These are phyloP conservation scores for Tiliqua scincoides DNA, from an alignment of 2,113 vertebrate species.

Conservation along the genomic window DNA sequence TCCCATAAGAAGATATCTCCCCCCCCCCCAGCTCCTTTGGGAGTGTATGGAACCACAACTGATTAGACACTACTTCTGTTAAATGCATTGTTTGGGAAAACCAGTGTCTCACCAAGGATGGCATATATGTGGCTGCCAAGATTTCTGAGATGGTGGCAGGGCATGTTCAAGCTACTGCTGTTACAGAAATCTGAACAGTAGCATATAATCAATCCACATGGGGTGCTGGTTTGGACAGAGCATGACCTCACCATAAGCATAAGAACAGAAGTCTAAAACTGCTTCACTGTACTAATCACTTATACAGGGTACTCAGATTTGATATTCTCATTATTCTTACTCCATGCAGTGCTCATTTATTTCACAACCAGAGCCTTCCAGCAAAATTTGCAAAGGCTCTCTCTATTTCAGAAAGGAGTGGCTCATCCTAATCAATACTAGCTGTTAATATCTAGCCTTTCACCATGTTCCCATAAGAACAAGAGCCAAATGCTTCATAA, in stretches of 20 bases:
- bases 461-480: not conserved
- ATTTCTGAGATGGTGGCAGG: not conserved
- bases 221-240: not conserved
- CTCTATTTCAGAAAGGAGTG: not conserved
- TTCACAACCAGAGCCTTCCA: slow-evolving; percentile 1
- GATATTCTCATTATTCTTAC: not conserved
- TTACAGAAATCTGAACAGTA: not conserved
- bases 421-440: slow-evolving; percentile 5
- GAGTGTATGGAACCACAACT: not conserved
- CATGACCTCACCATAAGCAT: too few relatives aligned
- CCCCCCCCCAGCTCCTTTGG: not conserved
- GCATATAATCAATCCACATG: not conserved
- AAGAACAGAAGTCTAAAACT: not conserved
- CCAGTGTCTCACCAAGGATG: too few relatives aligned
- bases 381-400: not conserved
- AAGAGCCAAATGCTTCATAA: not conserved
- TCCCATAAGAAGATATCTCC: not conserved
- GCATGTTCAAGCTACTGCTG: not conserved
- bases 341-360: not conserved
- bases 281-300: not conserved
- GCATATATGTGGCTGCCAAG: not conserved
- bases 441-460: not conserved
- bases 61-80: not conserved
- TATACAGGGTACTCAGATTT: not conserved
- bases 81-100: not conserved